Evolutionary conservation across 2,888 invertebrate species (phyloP).

Genomic region (Apamea monoglypha): DNA sequence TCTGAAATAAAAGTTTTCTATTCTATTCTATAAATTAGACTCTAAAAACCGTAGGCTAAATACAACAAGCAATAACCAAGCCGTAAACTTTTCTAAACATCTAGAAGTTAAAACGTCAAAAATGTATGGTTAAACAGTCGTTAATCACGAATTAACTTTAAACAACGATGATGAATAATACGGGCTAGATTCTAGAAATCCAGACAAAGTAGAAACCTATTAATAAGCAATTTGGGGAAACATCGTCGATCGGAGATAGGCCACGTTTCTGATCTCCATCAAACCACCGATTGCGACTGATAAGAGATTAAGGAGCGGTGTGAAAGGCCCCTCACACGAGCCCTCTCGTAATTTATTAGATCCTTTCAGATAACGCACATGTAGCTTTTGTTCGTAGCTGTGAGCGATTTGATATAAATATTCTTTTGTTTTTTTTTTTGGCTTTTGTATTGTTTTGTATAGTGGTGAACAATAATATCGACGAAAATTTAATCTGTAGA

Average conservation of each 20-base stretch:
- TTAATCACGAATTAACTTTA: too few relatives aligned
- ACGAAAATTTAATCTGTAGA: not conserved
- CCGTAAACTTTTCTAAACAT: not conserved
- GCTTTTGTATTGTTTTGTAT: conserved; percentile 19
- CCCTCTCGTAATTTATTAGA: conserved; percentile 52
- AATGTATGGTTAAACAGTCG: too few relatives aligned
- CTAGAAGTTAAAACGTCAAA: not conserved
- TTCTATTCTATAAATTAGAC: not conserved
- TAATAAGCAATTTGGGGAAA: conserved; percentile 73
- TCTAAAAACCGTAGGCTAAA: not conserved
- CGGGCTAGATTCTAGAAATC: conserved; percentile 14
- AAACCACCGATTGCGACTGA: conserved; percentile 52
- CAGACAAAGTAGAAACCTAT: conserved; percentile 53
- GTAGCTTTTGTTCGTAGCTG: conserved; percentile 45
- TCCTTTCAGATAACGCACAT: conserved; percentile 56
- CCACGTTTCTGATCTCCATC: conserved; percentile 67
- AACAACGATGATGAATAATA: too few relatives aligned
- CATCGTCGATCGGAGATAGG: conserved; percentile 69
- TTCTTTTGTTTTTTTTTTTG: conserved; percentile 36
- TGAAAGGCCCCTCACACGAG: conserved; percentile 42
- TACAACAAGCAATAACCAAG: not conserved
- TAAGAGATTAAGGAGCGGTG: conserved; percentile 44
- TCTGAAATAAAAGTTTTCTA: too few relatives aligned
- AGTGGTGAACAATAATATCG: not conserved
- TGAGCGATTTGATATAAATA: conserved; percentile 41